Conservation (phyloP, 2,113 vertebrate species). For the Sigmodon hispidus region DNA sequence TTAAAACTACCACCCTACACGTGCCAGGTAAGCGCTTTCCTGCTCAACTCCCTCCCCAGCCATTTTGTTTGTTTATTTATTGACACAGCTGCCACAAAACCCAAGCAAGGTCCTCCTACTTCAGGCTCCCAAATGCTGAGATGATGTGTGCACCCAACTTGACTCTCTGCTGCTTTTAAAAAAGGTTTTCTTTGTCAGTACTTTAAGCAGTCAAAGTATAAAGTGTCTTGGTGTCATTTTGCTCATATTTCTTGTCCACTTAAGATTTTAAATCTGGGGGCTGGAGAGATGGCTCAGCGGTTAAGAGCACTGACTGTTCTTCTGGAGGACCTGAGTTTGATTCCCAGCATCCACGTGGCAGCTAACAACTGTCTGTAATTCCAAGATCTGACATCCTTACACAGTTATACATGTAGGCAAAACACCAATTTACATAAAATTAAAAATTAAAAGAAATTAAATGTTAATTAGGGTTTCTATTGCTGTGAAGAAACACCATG, state of each 20-base stretch:
- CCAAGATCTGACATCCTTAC: too few relatives aligned
- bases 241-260: conserved; percentile 29
- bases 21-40: background rate
- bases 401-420: too few relatives aligned
- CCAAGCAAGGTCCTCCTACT: background rate
- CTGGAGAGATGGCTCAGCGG: too few relatives aligned
- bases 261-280: conserved; percentile 20
- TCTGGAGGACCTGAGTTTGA: too few relatives aligned
- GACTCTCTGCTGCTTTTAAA: background rate
- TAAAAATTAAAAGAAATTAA: too few relatives aligned
- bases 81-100: too few relatives aligned
- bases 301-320: too few relatives aligned
- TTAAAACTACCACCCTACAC: background rate
- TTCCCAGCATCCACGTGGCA: too few relatives aligned
- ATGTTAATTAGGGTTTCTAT: background rate
- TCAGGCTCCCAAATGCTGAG: background rate
- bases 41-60: background rate
- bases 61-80: background rate
- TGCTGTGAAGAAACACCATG: background rate
- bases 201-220: background rate
- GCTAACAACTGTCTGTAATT: too few relatives aligned
- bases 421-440: too few relatives aligned
- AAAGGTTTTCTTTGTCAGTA: conserved; percentile 30
- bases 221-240: background rate
- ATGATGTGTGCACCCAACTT: background rate